Evolutionary conservation across 2,888 invertebrate species (phyloP).

Genomic region (Drosophila yooni): DNA sequence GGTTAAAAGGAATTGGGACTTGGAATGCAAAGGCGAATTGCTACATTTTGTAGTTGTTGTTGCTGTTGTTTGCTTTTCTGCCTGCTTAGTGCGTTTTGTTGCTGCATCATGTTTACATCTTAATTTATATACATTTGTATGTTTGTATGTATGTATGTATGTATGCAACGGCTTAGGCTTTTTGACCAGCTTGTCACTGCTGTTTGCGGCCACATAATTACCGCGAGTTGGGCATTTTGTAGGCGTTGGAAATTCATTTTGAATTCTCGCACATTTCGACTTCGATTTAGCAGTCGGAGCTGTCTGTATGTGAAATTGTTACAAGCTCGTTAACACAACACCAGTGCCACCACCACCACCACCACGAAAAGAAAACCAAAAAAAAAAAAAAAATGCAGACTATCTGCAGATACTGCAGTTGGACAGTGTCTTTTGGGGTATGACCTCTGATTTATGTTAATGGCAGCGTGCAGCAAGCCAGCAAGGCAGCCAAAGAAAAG

Average conservation of each 20-base stretch:
- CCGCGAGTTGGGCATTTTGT: slow-evolving; percentile 60
- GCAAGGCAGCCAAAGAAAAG: not conserved
- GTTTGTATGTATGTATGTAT: slow-evolving; percentile 73
- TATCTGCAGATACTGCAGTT: slow-evolving; percentile 27
- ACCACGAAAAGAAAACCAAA: slow-evolving; percentile 18
- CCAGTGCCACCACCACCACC: slow-evolving; percentile 65
- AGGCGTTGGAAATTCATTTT: slow-evolving; percentile 84
- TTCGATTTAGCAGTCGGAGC: slow-evolving; percentile 45
- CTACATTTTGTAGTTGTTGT: slow-evolving; percentile 23
- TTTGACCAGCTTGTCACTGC: slow-evolving; percentile 57
- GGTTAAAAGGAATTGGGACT: slow-evolving; percentile 20
- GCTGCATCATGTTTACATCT: slow-evolving; percentile 84
- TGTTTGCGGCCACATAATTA: slow-evolving; percentile 64
- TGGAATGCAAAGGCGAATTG: slow-evolving; percentile 54
- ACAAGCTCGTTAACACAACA: slow-evolving; percentile 83
- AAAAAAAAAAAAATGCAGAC: not conserved
- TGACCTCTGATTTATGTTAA: slow-evolving; percentile 81
- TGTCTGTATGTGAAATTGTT: slow-evolving; percentile 79
- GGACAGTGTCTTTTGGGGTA: slow-evolving; percentile 34
- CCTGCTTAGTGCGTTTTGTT: slow-evolving; percentile 73
- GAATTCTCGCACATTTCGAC: slow-evolving; percentile 70
- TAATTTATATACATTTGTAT: slow-evolving; percentile 83
- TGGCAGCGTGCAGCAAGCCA: slow-evolving; percentile 43
- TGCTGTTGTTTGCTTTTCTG: slow-evolving; percentile 4
- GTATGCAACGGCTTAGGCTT: slow-evolving; percentile 10